A percentile compares a stretch with the other conserved stretches of the same genome.
phyloP scores from a whole-genome alignment of 2,113 vertebrate genomes.

The Entomyzon cyanotis region DNA sequence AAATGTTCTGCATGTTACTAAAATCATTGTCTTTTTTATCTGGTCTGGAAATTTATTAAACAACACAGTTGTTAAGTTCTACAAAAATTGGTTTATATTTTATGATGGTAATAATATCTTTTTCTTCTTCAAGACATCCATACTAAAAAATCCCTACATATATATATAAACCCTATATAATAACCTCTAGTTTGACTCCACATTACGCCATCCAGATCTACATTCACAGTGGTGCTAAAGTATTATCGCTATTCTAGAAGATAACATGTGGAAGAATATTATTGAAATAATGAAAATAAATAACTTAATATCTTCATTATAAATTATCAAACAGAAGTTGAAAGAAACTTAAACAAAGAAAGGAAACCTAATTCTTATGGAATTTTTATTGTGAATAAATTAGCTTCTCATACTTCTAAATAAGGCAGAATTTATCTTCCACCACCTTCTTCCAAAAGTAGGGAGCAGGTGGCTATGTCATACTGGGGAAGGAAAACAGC shows the following conservation, averaged over 20 bases:
- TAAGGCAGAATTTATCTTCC: constrained; percentile 32
- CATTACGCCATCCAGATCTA: neutral
- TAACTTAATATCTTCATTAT: neutral
- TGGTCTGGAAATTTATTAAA: neutral
- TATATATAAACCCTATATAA: neutral
- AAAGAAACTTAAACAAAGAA: neutral
- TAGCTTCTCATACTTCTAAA: constrained; percentile 35
- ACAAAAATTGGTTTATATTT: neutral
- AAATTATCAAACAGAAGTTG: neutral
- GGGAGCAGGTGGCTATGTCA: constrained; percentile 58
- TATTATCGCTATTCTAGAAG: neutral
- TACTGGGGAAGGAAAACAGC: constrained; percentile 30
- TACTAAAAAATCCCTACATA: neutral
- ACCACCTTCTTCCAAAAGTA: constrained; percentile 22
- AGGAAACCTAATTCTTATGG: neutral
- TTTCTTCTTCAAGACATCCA: neutral
- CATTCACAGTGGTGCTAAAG: neutral
- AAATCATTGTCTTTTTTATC: neutral
- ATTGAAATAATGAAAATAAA: neutral
- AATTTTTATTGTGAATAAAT: constrained; percentile 9
- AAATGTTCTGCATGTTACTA: neutral
- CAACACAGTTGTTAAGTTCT: neutral
- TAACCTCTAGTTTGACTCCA: neutral
- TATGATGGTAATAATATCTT: neutral
- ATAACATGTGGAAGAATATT: neutral